These are phyloP conservation scores for Trissoscelio sp. DNA, from an alignment of 2,888 invertebrate species.

Conservation along the genomic window DNA sequence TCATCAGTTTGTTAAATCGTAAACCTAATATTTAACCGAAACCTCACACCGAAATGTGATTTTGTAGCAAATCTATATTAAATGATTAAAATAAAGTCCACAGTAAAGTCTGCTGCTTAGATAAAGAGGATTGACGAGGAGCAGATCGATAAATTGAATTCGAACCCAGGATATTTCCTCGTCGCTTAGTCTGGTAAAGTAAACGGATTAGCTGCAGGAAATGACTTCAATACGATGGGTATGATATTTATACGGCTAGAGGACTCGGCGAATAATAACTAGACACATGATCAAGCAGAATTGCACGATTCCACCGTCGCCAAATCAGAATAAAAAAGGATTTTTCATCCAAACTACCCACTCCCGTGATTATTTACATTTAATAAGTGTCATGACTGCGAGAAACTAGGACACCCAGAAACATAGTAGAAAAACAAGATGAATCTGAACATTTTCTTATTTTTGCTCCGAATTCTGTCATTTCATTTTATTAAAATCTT, in stretches of 20 bases:
- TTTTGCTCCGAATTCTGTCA: background rate
- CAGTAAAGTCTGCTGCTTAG: slow-evolving; percentile 37
- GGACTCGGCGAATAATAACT: slow-evolving; percentile 24
- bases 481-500: background rate
- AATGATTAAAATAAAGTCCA: slow-evolving; percentile 37
- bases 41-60: background rate
- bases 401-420: too few relatives aligned
- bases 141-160: slow-evolving; percentile 56
- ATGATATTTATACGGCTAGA: slow-evolving; percentile 51
- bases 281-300: slow-evolving; percentile 40
- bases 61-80: slow-evolving; percentile 7
- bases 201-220: slow-evolving; percentile 57
- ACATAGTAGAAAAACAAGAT: too few relatives aligned
- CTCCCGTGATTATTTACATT: too few relatives aligned
- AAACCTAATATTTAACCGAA: too few relatives aligned
- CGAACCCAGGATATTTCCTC: slow-evolving; percentile 57
- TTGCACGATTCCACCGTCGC: slow-evolving; percentile 16
- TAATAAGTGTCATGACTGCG: background rate
- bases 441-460: background rate
- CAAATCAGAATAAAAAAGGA: too few relatives aligned
- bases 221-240: slow-evolving; percentile 52
- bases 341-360: too few relatives aligned
- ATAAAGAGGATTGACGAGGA: slow-evolving; percentile 49
- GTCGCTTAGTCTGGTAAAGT: slow-evolving; percentile 54
- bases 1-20: too few relatives aligned